Base-by-base conservation (phyloP, 2,797 vertebrate species). In the Sternotherus odoratus region DNA sequence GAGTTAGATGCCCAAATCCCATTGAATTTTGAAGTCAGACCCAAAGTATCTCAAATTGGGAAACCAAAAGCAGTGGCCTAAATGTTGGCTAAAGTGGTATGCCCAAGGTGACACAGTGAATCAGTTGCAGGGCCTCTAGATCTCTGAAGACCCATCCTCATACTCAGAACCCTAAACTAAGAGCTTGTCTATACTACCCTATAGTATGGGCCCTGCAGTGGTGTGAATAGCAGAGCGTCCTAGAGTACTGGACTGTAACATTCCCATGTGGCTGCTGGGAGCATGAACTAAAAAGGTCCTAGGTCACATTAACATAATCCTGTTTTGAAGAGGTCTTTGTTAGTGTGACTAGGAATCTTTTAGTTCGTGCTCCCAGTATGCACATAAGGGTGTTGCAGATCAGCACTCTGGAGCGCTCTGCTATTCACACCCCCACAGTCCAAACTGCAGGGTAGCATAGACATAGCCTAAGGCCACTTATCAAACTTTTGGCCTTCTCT, bases 41-140 rank as follows among this genome's bases (percentile, higher is more conserved):
- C 23, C 0, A 2, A 13, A 75, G 63, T 80, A 81, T 48, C 78
- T 60, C 11, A 3, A 21, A 19, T 0, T 8, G 78, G 21, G 75
- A 63, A 60, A 51, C 57, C 66, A 69, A n/a, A 11, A 33, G 3
- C 13, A 33, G 91, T 78, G 75, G 10, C 51, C 49, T 89, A 49
- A 36, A 28, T 30, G 51, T 57, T 91, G 72, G 28, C 56, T 56
- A 30, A 48, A 8, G 72, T 77, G 66, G 84, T 74, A 72, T 56
- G 57, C 28, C n/a, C 0, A 1, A 57, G 33, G 77, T 79, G 84
- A 87, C 74, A 85, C 87, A 77, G 79, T 5, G 69, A n/a, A 30
- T 26, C 46, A 77, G 50, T 54, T 78, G 81, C 12, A 77, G 87
- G 74, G 79, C 19, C 12, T 79, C 92, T 81, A 46, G 24, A 5